Base-by-base conservation (phyloP, 2,888 invertebrate species). In the Pollenia amentaria region DNA sequence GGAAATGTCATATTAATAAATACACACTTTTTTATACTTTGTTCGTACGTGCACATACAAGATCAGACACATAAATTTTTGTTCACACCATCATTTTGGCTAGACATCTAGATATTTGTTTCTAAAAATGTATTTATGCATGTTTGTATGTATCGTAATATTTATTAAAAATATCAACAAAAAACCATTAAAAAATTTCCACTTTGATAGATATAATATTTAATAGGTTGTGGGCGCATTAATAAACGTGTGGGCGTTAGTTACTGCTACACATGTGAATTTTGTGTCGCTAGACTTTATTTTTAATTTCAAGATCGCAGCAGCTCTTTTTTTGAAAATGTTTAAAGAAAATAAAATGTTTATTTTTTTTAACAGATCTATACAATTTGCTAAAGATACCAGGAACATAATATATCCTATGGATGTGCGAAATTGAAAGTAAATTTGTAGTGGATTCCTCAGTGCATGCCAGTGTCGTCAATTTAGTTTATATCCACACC, bases 301-400 rank as follows among this genome's bases (percentile, higher is more conserved):
- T 75, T 76, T 83, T 70, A 40, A 55, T 64, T 83, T 83, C 83
- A 83, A 83, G 83, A 83, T 77, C 83, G 57, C 55, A 18, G 11
- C 8, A 51, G 4, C 53, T 42, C 6, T 16, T 46, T 55, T 64
- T 55, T 29, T 44, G 11, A 4, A 77, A 60, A 65, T 64, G 18
- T 69, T 69, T 40, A 57, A 69, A 60, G 57, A 70, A 70, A 70
- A 78, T 38, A 55, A 21, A 69, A 42, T 69, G 29, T 29, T 4
- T 46, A 3, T 40, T 51, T 40, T 51, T 70, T 70, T 29, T 16
- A 78, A 51, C 65, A 67, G 14, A 46, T 44, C 21, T 60, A 0
- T 8, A 46, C 6, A 44, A n/a, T 40, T 16, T 38, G 16, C 44
- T 44, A 29, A 40, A 53, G 64, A 44, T 55, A 29, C 53, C 44